Base-by-base conservation (phyloP, 2,113 vertebrate genomes). In the Haplochromis vanheusdeni region DNA sequence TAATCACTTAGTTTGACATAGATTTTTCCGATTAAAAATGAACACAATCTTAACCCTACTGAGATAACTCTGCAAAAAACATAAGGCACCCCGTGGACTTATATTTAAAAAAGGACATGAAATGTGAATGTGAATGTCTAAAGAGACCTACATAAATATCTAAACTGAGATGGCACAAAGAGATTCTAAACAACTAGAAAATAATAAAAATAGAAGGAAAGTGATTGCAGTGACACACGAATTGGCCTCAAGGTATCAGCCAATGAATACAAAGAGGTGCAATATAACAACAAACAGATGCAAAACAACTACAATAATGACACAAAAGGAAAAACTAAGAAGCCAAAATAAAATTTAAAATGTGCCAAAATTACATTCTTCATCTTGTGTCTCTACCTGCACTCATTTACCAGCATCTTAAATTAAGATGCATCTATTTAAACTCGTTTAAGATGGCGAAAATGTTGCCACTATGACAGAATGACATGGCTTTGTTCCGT, bases 401-500 rank as follows among this genome's bases (percentile, higher is more conserved):
- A 33, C 73, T 77, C 17, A 5, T 77, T 77, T 51, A n/a, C 6
- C 42, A 8, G 3, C 26, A 31, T 31, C 10, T 77, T 77, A 0
- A 51, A 37, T 37, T 65, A 65, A 12, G 33, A 12, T 37, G 4
- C 33, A 31, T 17, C 3, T 49, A 17, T 77, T 47, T 77, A 45
- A 17, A 26, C 10, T 37, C 1, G 3, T 65, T 45, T 0, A 45
- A 10, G 37, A 45, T 1, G 1, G 8, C 6, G 1, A 28, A 75
- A 47, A 73, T 17, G 9, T 47, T 47, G 14, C 70, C 23, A 47
- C 4, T 75, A 12, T 49, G 70, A 49, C 0, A 75, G 6, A 49
- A 19, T 28, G 42, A 10, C 0, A 45, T 7, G 45, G 45, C 26
- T 77, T 49, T 2, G 10, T 77, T 28, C 16, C 2, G 0, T 31